Conservation (phyloP, 1,140 invertebrate genomes). For the Bombyx mori region ASM3026992v2 NC_085134.1:419501-420000, state of each 20-base stretch:
- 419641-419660: too few relatives aligned
- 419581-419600: not conserved
- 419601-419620: too few relatives aligned
- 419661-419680: too few relatives aligned
- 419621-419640: too few relatives aligned
- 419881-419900: conserved; percentile 72
- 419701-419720: too few relatives aligned
- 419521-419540: conserved; percentile 69
- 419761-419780: conserved; percentile 77
- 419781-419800: conserved; percentile 79
- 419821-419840: conserved; percentile 78
- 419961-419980: conserved; percentile 70
- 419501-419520: conserved; percentile 52
- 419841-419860: conserved; percentile 72
- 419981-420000: conserved; percentile 45
- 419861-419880: conserved; percentile 76
- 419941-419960: conserved; percentile 72
- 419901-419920: conserved; percentile 74
- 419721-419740: not conserved
- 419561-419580: conserved; percentile 26
- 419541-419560: conserved; percentile 68
- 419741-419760: conserved; percentile 2
- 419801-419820: conserved; percentile 79
- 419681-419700: too few relatives aligned
- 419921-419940: conserved; percentile 74